A percentile compares a stretch with the other conserved stretches of the same genome.
These are phyloP conservation scores for Ridgeia piscesae DNA, from an alignment of 1,140 invertebrate species.

Conservation along the genomic window DNA sequence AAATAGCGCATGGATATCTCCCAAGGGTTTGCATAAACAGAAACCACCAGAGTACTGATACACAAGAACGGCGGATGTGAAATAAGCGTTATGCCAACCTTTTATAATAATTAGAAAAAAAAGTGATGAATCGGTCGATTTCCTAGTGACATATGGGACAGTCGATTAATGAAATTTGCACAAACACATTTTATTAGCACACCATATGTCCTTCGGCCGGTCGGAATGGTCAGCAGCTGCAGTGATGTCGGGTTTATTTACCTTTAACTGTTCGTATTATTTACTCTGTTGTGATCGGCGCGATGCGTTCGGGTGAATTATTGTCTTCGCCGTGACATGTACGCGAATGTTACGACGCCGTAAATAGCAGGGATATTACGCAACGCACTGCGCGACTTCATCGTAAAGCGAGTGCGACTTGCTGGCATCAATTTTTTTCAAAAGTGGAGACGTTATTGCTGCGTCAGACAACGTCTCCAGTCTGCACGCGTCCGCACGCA, in stretches of 20 bases:
- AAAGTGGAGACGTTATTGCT: neutral
- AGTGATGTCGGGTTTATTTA: neutral
- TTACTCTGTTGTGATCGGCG: neutral
- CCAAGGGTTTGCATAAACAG: neutral
- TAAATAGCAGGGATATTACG: neutral
- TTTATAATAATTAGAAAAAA: neutral
- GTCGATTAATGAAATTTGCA: too few relatives aligned
- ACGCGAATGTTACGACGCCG: too few relatives aligned
- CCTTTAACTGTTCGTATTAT: neutral
- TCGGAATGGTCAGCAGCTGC: too few relatives aligned
- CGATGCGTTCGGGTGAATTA: neutral
- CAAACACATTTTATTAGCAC: neutral
- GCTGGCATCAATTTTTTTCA: neutral
- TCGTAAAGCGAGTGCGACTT: neutral
- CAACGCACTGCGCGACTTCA: neutral
- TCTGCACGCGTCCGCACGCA: too few relatives aligned
- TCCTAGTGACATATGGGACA: neutral
- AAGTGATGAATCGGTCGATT: neutral
- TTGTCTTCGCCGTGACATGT: neutral
- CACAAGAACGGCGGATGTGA: neutral
- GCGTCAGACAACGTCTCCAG: neutral
- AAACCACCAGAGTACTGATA: neutral
- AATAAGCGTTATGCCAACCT: neutral
- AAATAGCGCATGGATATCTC: neutral
- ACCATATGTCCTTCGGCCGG: neutral